Percentiles rank a stretch among this genome's conserved stretches.
Evolutionary conservation across 2,888 invertebrate species (phyloP).

Genomic region (Tanypteryx hageni): DNA sequence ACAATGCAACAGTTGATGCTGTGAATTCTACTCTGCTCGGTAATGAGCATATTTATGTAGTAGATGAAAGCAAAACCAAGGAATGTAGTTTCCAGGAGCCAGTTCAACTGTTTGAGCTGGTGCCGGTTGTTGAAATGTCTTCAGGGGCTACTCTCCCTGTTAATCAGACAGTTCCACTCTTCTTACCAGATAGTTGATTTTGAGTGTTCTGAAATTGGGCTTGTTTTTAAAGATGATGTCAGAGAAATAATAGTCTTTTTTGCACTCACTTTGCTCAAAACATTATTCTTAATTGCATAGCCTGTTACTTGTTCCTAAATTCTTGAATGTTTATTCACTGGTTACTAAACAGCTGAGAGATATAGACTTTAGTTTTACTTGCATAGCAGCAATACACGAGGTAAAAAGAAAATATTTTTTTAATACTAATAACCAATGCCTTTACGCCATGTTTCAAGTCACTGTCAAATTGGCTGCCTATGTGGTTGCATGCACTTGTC

Average conservation of each 20-base stretch:
- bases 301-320: slow-evolving; percentile 26
- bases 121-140: slow-evolving; percentile 38
- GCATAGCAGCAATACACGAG: background rate
- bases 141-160: background rate
- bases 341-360: background rate
- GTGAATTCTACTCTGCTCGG: slow-evolving; percentile 1
- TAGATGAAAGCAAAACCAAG: slow-evolving; percentile 29
- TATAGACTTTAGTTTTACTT: slow-evolving; percentile 4
- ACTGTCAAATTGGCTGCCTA: background rate
- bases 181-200: background rate
- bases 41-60: slow-evolving; percentile 50
- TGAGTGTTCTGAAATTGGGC: background rate
- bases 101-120: slow-evolving; percentile 45
- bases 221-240: background rate
- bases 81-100: background rate
- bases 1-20: background rate
- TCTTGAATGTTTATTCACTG: background rate
- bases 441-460: background rate
- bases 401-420: background rate
- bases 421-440: background rate
- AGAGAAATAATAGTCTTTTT: background rate
- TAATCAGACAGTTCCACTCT: background rate
- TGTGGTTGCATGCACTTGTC: background rate
- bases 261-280: slow-evolving; percentile 24
- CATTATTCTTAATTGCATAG: background rate